phyloP scores from a whole-genome alignment of 1,140 invertebrate species.

The Cotesia typhae region DNA sequence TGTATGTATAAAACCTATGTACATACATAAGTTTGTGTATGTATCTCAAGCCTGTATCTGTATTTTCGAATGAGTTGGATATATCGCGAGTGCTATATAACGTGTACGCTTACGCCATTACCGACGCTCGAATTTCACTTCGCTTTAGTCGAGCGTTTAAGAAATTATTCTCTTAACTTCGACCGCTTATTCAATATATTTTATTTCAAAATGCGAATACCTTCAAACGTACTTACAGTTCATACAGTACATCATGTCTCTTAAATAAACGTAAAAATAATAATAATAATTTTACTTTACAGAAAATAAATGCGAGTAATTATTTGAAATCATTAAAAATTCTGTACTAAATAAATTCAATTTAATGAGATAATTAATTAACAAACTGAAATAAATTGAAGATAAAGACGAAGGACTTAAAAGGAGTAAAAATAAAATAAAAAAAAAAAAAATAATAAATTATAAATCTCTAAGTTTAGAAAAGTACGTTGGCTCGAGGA shows the following conservation, averaged over 20 bases:
- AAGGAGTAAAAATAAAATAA: not conserved
- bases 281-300: no score
- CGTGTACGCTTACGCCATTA: slow-evolving; percentile 55
- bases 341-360: slow-evolving; percentile 6
- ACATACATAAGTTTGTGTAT: slow-evolving; percentile 34
- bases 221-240: no score
- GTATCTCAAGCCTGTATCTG: slow-evolving; percentile 36
- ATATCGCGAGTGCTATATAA: slow-evolving; percentile 49
- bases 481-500: slow-evolving; percentile 10
- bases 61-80: slow-evolving; percentile 54
- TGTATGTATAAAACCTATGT: slow-evolving; percentile 27
- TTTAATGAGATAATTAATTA: slow-evolving; percentile 10
- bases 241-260: no score
- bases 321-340: not conserved
- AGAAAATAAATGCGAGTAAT: no score
- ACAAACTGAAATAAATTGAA: not conserved
- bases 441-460: slow-evolving; percentile 2
- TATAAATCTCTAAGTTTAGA: slow-evolving; percentile 16
- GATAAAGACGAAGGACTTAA: not conserved
- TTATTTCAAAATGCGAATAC: not conserved
- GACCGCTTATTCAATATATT: not conserved
- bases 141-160: slow-evolving; percentile 38
- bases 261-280: no score
- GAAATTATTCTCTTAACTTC: slow-evolving; percentile 18
- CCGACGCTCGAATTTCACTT: slow-evolving; percentile 53